Evolutionary conservation across 2,797 vertebrate genomes (phyloP).

Genomic region (Uromys caudimaculatus): DNA sequence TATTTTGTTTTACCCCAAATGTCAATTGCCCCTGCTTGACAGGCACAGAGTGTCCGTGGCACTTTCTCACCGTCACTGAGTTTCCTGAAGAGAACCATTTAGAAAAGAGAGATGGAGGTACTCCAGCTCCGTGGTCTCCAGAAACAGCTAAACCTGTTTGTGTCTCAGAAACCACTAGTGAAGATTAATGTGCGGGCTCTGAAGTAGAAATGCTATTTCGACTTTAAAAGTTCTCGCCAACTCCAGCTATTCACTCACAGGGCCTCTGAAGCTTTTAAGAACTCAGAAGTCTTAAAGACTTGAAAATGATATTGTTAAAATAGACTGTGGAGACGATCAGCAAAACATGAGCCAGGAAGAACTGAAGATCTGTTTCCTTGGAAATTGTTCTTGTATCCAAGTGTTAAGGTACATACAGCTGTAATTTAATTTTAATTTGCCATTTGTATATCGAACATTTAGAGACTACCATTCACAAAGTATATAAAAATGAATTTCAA

Average conservation of each 20-base stretch:
- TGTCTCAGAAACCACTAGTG: constrained; percentile 46
- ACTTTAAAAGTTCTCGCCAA: constrained; percentile 45
- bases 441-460: constrained; percentile 22
- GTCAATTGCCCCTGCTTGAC: neutral
- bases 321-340: neutral
- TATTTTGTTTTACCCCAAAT: neutral
- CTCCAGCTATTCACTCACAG: constrained; percentile 19
- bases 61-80: constrained; percentile 7
- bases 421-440: neutral
- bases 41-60: neutral
- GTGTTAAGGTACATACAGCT: neutral
- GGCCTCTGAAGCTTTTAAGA: constrained; percentile 50
- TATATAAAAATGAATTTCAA: neutral
- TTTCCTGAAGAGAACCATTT: constrained; percentile 63
- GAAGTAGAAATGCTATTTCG: constrained; percentile 35
- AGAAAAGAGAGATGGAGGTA: constrained; percentile 53
- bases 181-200: constrained; percentile 43
- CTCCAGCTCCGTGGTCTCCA: constrained; percentile 3
- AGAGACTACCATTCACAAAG: neutral
- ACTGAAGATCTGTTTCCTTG: neutral
- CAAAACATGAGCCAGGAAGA: neutral
- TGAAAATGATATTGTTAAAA: neutral
- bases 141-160: constrained; percentile 52
- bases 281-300: constrained; percentile 49
- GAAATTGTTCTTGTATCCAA: constrained; percentile 29